These are phyloP conservation scores for Tiaroga cobitis DNA, from an alignment of 2,797 vertebrate genomes.

Conservation along the genomic window DNA sequence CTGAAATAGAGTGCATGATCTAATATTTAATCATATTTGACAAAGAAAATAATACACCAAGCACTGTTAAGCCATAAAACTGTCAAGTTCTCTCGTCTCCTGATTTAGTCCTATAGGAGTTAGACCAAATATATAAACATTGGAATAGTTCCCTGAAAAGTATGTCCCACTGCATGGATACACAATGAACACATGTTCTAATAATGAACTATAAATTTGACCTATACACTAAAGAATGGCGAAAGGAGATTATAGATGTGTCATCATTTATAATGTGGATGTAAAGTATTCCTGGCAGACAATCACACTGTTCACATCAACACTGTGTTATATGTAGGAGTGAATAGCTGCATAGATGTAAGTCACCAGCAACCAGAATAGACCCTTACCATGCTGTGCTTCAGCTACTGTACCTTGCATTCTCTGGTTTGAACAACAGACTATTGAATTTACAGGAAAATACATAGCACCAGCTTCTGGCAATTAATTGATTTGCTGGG, in stretches of 20 bases:
- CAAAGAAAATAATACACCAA: slow-evolving; percentile 5
- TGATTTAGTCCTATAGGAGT: slow-evolving; percentile 4
- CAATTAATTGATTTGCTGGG: not conserved
- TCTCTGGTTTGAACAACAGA: slow-evolving; percentile 64
- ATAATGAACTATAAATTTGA: not conserved
- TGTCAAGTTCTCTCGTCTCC: not conserved
- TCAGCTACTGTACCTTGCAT: slow-evolving; percentile 62
- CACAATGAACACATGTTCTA: slow-evolving; percentile 36
- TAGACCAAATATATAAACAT: slow-evolving; percentile 16
- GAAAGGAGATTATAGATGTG: not conserved
- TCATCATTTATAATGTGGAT: not conserved
- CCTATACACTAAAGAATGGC: not conserved
- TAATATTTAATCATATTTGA: not conserved
- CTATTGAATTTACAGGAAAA: slow-evolving; percentile 23
- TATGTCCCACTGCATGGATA: not conserved
- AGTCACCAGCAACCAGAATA: slow-evolving; percentile 66
- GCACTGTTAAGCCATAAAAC: not conserved
- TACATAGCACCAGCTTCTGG: slow-evolving; percentile 66
- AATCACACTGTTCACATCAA: not conserved
- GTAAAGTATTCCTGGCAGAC: slow-evolving; percentile 1
- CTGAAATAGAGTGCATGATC: not conserved
- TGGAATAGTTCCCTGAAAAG: not conserved
- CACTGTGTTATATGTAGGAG: slow-evolving; percentile 49
- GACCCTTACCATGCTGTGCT: slow-evolving; percentile 55
- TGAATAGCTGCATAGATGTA: slow-evolving; percentile 55